A percentile compares a stretch with the other conserved stretches of the same genome.
These are phyloP conservation scores for Xenotilapia leptura DNA, from an alignment of 2,113 vertebrate species.

Conservation along the genomic window DNA sequence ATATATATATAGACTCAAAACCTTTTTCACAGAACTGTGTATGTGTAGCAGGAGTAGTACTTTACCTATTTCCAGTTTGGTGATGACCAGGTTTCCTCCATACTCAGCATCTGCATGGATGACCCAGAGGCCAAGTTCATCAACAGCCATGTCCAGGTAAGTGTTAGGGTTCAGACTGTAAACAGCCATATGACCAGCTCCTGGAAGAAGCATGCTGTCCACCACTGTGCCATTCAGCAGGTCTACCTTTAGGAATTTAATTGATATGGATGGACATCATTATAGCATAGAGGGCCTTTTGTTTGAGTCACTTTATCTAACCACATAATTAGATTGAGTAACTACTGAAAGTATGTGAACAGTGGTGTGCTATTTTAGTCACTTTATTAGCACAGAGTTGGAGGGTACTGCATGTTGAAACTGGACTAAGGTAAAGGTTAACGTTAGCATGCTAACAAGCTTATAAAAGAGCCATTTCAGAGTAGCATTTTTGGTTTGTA, in stretches of 20 bases:
- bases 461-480: accelerated
- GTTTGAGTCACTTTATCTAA: not conserved
- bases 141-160: slow-evolving; percentile 84
- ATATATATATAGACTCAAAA: not conserved
- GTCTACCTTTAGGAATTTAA: slow-evolving; percentile 55
- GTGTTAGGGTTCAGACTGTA: slow-evolving; percentile 82
- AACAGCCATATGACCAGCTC: slow-evolving; percentile 75
- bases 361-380: not conserved
- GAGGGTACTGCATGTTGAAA: not conserved
- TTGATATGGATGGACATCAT: not conserved
- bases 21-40: not conserved
- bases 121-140: slow-evolving; percentile 91
- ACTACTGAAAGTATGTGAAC: not conserved
- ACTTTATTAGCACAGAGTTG: not conserved
- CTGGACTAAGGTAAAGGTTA: accelerated
- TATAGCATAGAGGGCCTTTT: not conserved
- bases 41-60: not conserved
- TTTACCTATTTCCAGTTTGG: slow-evolving; percentile 78
- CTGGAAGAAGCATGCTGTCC: slow-evolving; percentile 77
- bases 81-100: slow-evolving; percentile 79
- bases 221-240: slow-evolving; percentile 72
- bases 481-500: accelerated
- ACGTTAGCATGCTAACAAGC: not conserved
- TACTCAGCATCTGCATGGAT: slow-evolving; percentile 81
- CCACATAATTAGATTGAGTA: not conserved